A percentile compares a stretch with the other conserved stretches of the same genome.
phyloP scores from a whole-genome alignment of 2,797 vertebrate species.

The Silurus lanzhouensis region DNA sequence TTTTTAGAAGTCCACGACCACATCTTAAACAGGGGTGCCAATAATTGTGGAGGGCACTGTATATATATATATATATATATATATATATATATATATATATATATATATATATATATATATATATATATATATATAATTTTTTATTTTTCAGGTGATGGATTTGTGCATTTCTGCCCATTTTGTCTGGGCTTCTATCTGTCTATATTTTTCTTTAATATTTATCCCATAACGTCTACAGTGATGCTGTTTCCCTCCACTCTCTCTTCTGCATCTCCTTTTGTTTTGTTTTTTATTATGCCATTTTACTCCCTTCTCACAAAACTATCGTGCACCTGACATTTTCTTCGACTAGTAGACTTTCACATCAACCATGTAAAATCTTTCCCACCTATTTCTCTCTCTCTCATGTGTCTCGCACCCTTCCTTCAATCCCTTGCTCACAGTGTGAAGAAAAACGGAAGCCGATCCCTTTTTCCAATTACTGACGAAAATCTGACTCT shows the following conservation, averaged over 20 bases:
- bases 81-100: too few species aligned
- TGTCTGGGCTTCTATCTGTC: background rate
- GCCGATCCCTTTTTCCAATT: conserved; percentile 40
- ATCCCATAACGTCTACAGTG: background rate
- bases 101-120: too few species aligned
- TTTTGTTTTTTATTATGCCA: background rate
- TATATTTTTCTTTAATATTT: background rate
- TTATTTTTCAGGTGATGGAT: background rate
- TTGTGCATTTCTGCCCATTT: too few species aligned
- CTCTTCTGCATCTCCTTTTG: background rate
- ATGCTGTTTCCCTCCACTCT: background rate
- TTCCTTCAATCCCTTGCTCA: conserved; percentile 3
- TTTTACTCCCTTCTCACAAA: background rate
- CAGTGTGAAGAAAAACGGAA: conserved; percentile 26
- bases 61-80: too few species aligned
- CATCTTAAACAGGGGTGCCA: too few species aligned
- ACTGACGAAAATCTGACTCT: conserved; percentile 10
- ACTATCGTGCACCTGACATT: conserved; percentile 50
- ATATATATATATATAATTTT: too few species aligned
- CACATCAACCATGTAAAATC: conserved; percentile 13
- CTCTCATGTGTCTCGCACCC: background rate
- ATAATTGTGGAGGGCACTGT: too few species aligned
- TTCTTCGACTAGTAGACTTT: background rate
- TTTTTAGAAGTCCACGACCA: too few species aligned
- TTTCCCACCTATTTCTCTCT: background rate